Conservation (phyloP, 2,797 vertebrate genomes). For the Hozukius guyotensis region DNA sequence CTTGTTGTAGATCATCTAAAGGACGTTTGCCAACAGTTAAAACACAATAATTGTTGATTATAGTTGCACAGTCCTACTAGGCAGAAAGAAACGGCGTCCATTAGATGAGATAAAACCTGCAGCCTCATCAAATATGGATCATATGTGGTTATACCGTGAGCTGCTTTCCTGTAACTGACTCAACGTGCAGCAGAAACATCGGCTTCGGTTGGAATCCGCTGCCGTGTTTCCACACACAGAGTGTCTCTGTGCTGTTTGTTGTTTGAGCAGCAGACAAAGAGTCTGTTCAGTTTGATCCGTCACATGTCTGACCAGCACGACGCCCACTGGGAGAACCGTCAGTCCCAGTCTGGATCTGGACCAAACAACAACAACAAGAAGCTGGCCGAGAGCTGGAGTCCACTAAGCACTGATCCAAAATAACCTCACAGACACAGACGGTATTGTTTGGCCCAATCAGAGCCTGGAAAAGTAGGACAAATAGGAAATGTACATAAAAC, state of each 20-base stretch:
- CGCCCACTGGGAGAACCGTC: constrained; percentile 1
- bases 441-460: background rate
- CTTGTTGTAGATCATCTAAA: too few relatives aligned
- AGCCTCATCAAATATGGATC: constrained; percentile 18
- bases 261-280: constrained; percentile 34
- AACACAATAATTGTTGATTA: background rate
- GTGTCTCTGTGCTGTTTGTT: background rate
- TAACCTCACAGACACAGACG: background rate
- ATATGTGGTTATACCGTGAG: background rate
- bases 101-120: background rate
- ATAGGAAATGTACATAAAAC: too few relatives aligned
- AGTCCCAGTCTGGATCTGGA: background rate
- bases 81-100: background rate
- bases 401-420: background rate
- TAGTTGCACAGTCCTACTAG: background rate
- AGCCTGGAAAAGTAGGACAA: background rate
- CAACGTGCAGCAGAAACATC: background rate
- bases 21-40: too few relatives aligned
- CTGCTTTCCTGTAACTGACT: background rate
- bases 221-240: too few relatives aligned
- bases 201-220: background rate
- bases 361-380: background rate
- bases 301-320: constrained; percentile 14
- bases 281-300: constrained; percentile 13
- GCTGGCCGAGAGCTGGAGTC: background rate